phyloP scores from a whole-genome alignment of 2,113 vertebrate genomes.

The Hydropotes inermis region DNA sequence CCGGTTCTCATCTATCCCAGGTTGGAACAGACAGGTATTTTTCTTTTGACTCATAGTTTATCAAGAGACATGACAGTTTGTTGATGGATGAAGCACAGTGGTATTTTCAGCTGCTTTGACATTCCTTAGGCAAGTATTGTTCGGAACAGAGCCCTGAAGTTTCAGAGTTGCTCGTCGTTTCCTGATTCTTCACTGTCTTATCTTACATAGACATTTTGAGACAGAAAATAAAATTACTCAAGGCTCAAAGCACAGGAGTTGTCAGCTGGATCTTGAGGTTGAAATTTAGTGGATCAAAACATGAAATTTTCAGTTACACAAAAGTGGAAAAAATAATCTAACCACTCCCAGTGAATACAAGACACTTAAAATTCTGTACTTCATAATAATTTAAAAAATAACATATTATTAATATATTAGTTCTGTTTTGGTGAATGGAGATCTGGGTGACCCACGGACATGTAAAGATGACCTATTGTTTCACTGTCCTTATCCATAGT shows the following conservation, averaged over 20 bases:
- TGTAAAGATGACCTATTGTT: neutral
- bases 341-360: neutral
- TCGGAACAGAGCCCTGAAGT: neutral
- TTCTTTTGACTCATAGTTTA: slow-evolving; percentile 26
- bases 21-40: slow-evolving; percentile 21
- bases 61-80: slow-evolving; percentile 27
- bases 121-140: slow-evolving; percentile 23
- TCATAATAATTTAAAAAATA: neutral
- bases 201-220: neutral
- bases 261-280: neutral
- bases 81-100: neutral
- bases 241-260: neutral
- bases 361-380: neutral
- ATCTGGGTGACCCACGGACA: neutral
- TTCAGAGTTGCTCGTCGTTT: neutral
- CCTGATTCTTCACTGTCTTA: neutral
- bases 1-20: neutral
- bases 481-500: neutral
- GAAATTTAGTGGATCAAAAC: neutral
- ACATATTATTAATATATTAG: neutral
- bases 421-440: neutral
- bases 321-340: neutral
- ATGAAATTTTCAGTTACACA: neutral
- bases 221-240: slow-evolving; percentile 28
- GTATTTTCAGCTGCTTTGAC: slow-evolving; percentile 58